Evolutionary conservation across 2,888 invertebrate genomes (phyloP).

Genomic region (Colletes collaris): DNA sequence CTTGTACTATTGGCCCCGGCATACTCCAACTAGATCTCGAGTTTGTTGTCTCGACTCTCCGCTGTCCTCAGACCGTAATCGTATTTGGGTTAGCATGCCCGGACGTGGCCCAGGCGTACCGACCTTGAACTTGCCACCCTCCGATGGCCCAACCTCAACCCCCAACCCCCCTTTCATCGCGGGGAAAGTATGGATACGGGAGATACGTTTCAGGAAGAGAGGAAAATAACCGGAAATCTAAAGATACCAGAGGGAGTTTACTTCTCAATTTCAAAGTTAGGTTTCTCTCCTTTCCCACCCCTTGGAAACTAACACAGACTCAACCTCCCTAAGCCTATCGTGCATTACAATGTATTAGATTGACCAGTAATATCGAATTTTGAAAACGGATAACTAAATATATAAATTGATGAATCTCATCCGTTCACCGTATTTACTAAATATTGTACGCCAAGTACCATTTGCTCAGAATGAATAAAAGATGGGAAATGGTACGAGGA

Average conservation of each 20-base stretch:
- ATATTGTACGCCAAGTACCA: no score
- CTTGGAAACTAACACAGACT: no score
- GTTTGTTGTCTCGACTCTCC: conserved; percentile 62
- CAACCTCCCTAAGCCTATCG: no score
- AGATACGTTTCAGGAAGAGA: conserved; percentile 30
- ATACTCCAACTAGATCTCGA: conserved; percentile 36
- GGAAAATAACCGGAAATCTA: conserved; percentile 40
- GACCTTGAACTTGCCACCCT: conserved; percentile 79
- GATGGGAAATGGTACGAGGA: no score
- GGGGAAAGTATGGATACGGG: conserved; percentile 32
- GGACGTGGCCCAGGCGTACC: conserved; percentile 73
- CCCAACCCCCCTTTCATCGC: conserved; percentile 45
- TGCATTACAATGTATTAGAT: no score
- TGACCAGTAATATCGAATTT: no score
- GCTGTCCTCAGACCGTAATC: conserved; percentile 64
- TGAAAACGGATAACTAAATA: no score
- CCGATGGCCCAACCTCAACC: conserved; percentile 58
- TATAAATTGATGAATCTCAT: no score
- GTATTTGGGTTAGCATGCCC: conserved; percentile 76
- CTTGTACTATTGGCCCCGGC: conserved; percentile 28
- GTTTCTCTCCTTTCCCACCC: neutral
- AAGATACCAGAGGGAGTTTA: conserved; percentile 14
- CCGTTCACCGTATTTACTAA: no score
- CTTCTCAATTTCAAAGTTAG: neutral
- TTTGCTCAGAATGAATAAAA: no score